A percentile compares a stretch with the other conserved stretches of the same genome.
phyloP scores from a whole-genome alignment of 2,888 invertebrate genomes.

The Timandra comae region DNA sequence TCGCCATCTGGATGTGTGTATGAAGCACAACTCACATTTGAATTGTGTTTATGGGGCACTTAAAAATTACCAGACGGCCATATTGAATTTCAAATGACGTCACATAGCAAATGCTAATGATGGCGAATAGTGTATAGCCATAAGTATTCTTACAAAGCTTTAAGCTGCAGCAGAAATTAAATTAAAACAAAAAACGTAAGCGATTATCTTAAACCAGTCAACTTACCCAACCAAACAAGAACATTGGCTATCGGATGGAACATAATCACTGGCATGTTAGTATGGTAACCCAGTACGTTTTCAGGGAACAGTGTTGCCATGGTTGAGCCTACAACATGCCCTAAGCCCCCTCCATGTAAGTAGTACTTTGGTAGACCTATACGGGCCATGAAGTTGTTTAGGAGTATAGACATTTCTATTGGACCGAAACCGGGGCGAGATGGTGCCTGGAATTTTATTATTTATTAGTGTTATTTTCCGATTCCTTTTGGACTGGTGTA shows the following conservation, averaged over 20 bases:
- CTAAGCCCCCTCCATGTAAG: slow-evolving; percentile 86
- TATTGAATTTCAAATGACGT: slow-evolving; percentile 11
- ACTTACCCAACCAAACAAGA: slow-evolving; percentile 52
- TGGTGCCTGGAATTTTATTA: slow-evolving; percentile 47
- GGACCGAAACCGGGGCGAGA: slow-evolving; percentile 76
- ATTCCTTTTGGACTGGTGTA: no score
- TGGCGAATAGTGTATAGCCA: no score
- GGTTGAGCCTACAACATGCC: slow-evolving; percentile 74
- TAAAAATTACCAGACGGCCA: no score
- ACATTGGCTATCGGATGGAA: slow-evolving; percentile 31
- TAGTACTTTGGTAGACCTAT: slow-evolving; percentile 80
- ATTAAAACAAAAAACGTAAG: no score
- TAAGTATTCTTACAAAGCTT: no score
- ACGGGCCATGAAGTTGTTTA: slow-evolving; percentile 82
- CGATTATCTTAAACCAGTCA: no score
- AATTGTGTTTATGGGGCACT: no score
- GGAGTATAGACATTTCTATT: slow-evolving; percentile 73
- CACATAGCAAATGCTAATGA: no score
- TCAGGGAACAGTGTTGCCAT: slow-evolving; percentile 80
- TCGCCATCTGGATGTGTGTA: no score
- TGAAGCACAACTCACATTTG: no score
- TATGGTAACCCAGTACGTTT: slow-evolving; percentile 70
- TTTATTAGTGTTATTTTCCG: no score
- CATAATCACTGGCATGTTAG: slow-evolving; percentile 75
- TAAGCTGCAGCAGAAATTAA: no score